Base-by-base conservation (phyloP, 2,113 vertebrate species). In the Tapirus terrestris region DNA sequence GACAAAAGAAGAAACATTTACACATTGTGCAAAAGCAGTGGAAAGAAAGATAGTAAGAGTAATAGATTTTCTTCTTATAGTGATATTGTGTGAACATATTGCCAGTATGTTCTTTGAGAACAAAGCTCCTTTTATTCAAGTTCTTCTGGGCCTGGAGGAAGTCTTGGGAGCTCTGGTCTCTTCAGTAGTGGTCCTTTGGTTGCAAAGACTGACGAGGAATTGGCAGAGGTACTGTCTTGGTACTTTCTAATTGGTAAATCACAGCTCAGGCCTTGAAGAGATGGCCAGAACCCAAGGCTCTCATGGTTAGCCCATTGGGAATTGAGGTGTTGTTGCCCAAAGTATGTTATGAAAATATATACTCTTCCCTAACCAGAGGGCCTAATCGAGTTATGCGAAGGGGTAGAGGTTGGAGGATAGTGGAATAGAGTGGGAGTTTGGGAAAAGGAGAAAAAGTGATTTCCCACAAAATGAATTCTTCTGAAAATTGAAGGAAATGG, bases 91-190 rank as follows among this genome's bases (percentile, higher is more conserved):
- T 39, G 39, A 39, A 39, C 39, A 39, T 39, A 39, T 39, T 39
- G 51, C 65, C 45, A 67, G 2, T 80, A 56, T 53, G 20, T 93
- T 95, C 36, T 96, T 88, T 91, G 65, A 68, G 48, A 89, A 91
- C 58, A 87, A 73, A 60, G 63, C 53, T 63, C 23, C 75, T 76
- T 96, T 96, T 65, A 25, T 95, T 96, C 51, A 81, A 25, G 29
- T 93, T 96, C 21, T 79, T 73, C 31, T 94, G 76, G 87, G 27
- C 21, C 10, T 84, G 10, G 36, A 84, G 92, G 86, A 95, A 97
- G 72, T 89, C 63, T 91, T 91, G 16, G 63, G 89, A 91, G 43
- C 60, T 88, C 36, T 85, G 33, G 65, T 76, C 31, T 72, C 72
- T 77, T 93, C 12, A 65, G 21, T 61, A 25, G 58, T 72, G 82